phyloP scores from a whole-genome alignment of 2,797 vertebrate genomes.

The Chaenodraco wilsoni region DNA sequence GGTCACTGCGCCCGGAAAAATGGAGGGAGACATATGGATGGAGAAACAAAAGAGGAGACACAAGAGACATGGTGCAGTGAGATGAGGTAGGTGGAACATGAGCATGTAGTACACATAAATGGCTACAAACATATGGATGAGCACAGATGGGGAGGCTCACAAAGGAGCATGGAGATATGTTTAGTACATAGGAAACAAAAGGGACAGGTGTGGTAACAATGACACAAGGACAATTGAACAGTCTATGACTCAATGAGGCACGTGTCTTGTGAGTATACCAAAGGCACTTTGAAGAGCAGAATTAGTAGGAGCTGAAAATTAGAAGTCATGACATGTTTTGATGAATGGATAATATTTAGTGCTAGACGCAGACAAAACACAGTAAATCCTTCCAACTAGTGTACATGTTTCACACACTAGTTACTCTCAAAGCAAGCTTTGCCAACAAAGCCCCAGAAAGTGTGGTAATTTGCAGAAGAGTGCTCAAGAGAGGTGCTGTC shows the following conservation, averaged over 20 bases:
- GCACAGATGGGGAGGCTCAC: conserved; percentile 23
- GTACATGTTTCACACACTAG: background rate
- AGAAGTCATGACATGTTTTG: background rate
- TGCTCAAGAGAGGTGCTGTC: background rate
- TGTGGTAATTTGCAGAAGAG: background rate
- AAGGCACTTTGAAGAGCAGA: background rate
- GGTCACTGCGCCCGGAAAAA: conserved; percentile 78
- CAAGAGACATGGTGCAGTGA: conserved; percentile 69
- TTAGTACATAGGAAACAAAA: conserved; percentile 14
- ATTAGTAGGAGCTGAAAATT: background rate
- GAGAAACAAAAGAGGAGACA: conserved; percentile 74
- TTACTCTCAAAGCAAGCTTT: conserved; percentile 7
- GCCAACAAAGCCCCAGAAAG: background rate
- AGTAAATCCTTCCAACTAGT: conserved; percentile 12
- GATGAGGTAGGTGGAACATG: conserved; percentile 53
- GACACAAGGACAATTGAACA: background rate
- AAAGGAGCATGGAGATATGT: conserved; percentile 14
- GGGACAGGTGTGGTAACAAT: conserved; percentile 18
- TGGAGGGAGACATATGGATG: conserved; percentile 68
- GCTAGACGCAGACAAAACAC: conserved; percentile 3
- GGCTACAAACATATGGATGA: conserved; percentile 37
- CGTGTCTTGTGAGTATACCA: background rate
- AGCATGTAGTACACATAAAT: conserved; percentile 48
- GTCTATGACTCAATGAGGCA: background rate
- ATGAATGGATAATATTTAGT: background rate